Conservation (phyloP, 2,797 vertebrate species). For the Odontamblyopus rebecca region DNA sequence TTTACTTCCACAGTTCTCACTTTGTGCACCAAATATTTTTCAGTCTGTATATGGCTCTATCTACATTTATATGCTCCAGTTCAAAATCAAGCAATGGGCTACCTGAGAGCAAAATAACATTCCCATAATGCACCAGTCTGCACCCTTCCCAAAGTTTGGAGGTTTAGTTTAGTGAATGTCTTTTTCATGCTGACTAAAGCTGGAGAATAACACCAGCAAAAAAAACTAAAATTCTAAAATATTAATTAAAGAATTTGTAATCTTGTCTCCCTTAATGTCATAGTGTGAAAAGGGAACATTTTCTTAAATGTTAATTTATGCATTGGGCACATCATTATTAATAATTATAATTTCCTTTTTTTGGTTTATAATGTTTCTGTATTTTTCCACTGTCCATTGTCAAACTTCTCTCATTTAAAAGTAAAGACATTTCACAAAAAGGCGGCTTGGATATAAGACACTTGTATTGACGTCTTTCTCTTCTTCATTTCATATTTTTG, state of each 20-base stretch:
- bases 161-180: slow-evolving; percentile 46
- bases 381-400: not conserved
- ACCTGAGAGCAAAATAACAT: slow-evolving; percentile 63
- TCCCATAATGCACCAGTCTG: slow-evolving; percentile 62
- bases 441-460: slow-evolving; percentile 12
- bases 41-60: slow-evolving; percentile 51
- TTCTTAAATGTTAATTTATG: not conserved
- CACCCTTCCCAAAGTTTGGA: slow-evolving; percentile 45
- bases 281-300: not conserved
- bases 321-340: not conserved
- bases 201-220: not conserved
- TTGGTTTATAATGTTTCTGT: not conserved
- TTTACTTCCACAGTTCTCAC: slow-evolving; percentile 8
- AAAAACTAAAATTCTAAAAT: not conserved
- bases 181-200: slow-evolving; percentile 20
- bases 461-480: not conserved
- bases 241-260: not conserved
- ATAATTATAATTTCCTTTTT: not conserved
- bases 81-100: slow-evolving; percentile 57
- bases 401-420: slow-evolving; percentile 8
- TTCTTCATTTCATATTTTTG: not conserved
- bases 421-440: slow-evolving; percentile 12
- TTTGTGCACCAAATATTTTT: slow-evolving; percentile 50
- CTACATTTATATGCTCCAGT: slow-evolving; percentile 58
- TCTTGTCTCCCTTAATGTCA: not conserved